Conservation (phyloP, 2,888 invertebrate species). For the Andrena chrysosceles region DNA sequence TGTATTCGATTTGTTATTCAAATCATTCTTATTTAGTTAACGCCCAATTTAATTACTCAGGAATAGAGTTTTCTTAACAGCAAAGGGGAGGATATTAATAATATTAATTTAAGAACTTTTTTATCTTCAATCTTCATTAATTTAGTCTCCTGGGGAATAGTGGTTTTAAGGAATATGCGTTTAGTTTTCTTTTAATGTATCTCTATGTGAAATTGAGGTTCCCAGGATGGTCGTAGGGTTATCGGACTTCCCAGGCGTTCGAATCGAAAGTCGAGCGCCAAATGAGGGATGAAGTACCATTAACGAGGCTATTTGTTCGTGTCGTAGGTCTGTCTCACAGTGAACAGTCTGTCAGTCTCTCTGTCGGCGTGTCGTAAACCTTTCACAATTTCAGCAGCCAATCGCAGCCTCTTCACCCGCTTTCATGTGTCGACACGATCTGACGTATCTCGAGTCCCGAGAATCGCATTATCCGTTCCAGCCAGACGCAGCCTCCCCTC, state of each 20-base stretch:
- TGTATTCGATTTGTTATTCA: no score
- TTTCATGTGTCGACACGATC: constrained; percentile 28
- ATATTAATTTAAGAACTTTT: no score
- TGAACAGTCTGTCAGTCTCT: constrained; percentile 48
- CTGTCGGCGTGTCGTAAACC: constrained; percentile 66
- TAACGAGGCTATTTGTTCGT: constrained; percentile 42
- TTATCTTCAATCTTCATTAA: neutral
- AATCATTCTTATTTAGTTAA: no score
- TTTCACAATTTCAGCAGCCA: constrained; percentile 58
- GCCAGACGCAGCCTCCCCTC: constrained; percentile 48
- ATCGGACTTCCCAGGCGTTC: constrained; percentile 11
- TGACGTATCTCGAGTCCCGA: constrained; percentile 45
- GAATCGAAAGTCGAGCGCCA: constrained; percentile 25
- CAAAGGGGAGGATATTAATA: no score
- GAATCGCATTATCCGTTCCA: constrained; percentile 51
- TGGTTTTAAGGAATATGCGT: neutral
- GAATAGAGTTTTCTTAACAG: no score
- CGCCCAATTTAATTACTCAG: no score
- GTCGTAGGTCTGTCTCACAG: constrained; percentile 46
- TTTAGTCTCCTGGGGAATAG: neutral
- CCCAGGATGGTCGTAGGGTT: constrained; percentile 30
- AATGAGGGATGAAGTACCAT: constrained; percentile 53
- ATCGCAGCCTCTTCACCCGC: constrained; percentile 49
- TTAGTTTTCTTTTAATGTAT: neutral
- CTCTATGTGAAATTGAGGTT: neutral